Conservation (phyloP, 2,888 invertebrate genomes). For the Leucophora obtusa region DNA sequence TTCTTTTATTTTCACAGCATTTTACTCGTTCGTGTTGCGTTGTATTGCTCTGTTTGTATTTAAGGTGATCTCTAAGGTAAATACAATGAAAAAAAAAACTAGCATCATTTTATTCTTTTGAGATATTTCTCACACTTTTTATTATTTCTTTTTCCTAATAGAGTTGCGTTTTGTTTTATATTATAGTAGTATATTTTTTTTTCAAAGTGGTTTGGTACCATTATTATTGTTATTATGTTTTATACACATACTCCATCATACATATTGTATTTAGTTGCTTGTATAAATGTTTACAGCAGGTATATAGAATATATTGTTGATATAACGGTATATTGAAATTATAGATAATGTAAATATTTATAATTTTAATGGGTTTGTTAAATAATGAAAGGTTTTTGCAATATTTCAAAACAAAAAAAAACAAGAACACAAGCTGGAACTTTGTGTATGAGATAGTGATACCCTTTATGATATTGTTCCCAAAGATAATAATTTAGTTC, state of each 20-base stretch:
- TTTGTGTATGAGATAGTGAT: neutral
- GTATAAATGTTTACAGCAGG: neutral
- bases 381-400: slow-evolving; percentile 38
- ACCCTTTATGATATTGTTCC: neutral
- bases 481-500: neutral
- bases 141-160: slow-evolving; percentile 7
- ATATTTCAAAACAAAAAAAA: slow-evolving; percentile 30
- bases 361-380: slow-evolving; percentile 14
- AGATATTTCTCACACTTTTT: slow-evolving; percentile 55
- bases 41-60: neutral
- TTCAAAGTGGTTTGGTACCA: neutral
- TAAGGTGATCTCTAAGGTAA: neutral
- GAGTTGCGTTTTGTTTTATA: slow-evolving; percentile 6
- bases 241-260: neutral
- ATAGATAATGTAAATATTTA: slow-evolving; percentile 49
- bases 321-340: slow-evolving; percentile 49
- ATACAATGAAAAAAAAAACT: neutral
- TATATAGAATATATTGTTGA: slow-evolving; percentile 24
- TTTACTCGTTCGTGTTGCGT: slow-evolving; percentile 1
- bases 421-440: slow-evolving; percentile 1
- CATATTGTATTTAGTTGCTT: neutral
- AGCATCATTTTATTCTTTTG: slow-evolving; percentile 34
- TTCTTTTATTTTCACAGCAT: neutral
- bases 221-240: slow-evolving; percentile 10
- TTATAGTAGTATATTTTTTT: slow-evolving; percentile 5